Conservation (phyloP, 2,797 vertebrate genomes). For the Myotis myotis region DNA sequence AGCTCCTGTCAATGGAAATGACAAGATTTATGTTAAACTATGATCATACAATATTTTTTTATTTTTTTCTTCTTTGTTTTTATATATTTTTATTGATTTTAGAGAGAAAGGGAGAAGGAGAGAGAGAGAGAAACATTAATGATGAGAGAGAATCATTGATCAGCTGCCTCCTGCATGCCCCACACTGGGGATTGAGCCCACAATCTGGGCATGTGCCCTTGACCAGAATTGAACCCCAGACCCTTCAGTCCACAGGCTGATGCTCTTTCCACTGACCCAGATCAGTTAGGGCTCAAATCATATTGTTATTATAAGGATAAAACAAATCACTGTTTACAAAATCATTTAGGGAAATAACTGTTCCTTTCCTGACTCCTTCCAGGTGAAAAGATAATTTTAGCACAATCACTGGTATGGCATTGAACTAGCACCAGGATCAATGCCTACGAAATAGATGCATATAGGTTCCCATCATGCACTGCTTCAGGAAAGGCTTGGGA, state of each 20-base stretch:
- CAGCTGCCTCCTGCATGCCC: too few relatives aligned
- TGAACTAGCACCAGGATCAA: background rate
- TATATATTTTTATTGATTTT: too few relatives aligned
- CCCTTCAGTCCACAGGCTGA: too few relatives aligned
- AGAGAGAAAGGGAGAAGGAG: too few relatives aligned
- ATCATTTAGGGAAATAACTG: background rate
- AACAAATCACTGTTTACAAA: background rate
- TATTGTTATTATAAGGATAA: background rate
- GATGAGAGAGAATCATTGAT: too few relatives aligned
- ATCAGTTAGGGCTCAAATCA: too few relatives aligned
- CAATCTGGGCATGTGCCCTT: too few relatives aligned
- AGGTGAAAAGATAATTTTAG: background rate
- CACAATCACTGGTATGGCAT: background rate
- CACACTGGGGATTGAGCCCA: too few relatives aligned
- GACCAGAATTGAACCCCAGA: too few relatives aligned
- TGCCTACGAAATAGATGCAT: background rate
- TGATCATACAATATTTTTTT: background rate
- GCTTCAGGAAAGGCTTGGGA: background rate
- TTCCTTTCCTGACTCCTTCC: background rate
- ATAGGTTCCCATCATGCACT: background rate
- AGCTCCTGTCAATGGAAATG: background rate
- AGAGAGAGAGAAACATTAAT: too few relatives aligned
- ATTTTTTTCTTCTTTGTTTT: too few relatives aligned
- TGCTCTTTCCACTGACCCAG: too few relatives aligned
- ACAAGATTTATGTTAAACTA: background rate